These are phyloP conservation scores for Epinephelus moara DNA, from an alignment of 2,113 vertebrate genomes.

Conservation along the genomic window DNA sequence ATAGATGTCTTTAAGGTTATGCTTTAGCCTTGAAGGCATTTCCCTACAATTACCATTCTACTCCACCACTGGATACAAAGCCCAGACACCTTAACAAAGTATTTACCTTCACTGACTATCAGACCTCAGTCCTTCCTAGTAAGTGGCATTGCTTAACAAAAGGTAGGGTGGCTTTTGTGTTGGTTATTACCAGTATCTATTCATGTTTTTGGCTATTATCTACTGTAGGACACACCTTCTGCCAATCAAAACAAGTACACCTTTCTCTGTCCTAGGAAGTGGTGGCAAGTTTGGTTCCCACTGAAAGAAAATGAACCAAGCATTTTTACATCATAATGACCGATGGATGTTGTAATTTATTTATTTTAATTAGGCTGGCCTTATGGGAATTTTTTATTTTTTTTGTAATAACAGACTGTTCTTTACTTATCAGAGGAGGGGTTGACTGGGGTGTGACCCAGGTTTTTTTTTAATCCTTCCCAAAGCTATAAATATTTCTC, in stretches of 20 bases:
- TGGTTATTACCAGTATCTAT: not conserved
- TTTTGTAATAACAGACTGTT: too few relatives aligned
- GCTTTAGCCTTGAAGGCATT: not conserved
- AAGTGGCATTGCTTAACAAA: not conserved
- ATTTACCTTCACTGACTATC: not conserved
- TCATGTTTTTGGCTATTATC: not conserved
- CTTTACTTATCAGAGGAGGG: too few relatives aligned
- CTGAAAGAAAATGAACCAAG: not conserved
- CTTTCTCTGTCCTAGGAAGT: not conserved
- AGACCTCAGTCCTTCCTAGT: not conserved
- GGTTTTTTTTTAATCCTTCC: too few relatives aligned
- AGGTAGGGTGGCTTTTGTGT: not conserved
- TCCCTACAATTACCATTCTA: not conserved
- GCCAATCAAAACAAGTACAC: constrained; percentile 8
- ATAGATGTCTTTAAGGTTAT: too few relatives aligned
- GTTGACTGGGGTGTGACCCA: too few relatives aligned
- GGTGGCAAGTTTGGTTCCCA: not conserved
- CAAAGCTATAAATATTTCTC: too few relatives aligned
- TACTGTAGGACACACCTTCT: constrained; percentile 27
- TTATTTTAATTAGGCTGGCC: not conserved
- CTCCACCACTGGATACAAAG: not conserved
- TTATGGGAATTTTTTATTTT: too few relatives aligned
- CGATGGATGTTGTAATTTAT: not conserved
- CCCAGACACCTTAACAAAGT: not conserved
- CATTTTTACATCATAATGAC: not conserved